Conservation (phyloP, 2,888 invertebrate species). For the Keiferia lycopersicella region DNA sequence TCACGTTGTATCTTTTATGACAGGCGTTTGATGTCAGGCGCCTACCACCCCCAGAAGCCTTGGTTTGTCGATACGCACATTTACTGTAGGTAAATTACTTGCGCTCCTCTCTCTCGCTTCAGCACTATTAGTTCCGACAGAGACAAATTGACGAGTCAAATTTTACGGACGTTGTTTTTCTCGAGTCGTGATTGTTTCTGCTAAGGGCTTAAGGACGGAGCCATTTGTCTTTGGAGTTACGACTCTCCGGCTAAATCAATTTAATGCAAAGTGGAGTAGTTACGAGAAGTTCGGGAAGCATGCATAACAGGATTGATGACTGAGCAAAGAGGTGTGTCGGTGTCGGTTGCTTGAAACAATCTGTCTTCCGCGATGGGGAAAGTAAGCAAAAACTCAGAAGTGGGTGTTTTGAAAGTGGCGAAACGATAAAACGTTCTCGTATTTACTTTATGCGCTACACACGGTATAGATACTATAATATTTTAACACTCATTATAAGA, state of each 20-base stretch:
- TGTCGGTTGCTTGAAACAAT: conserved; percentile 12
- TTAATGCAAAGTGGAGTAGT: conserved; percentile 33
- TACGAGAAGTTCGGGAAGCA: conserved; percentile 14
- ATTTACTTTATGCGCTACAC: no score
- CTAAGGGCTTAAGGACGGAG: conserved; percentile 38
- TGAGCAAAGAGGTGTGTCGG: conserved; percentile 21
- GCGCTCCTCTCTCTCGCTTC: conserved; percentile 40
- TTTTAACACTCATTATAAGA: no score
- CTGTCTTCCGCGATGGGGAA: conserved; percentile 3
- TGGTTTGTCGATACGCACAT: conserved; percentile 25
- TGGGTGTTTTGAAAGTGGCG: conserved; percentile 1
- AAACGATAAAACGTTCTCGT: background rate
- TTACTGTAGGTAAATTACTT: conserved; percentile 30
- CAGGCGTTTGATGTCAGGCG: conserved; percentile 22
- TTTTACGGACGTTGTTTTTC: conserved; percentile 50
- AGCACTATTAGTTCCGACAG: conserved; percentile 47
- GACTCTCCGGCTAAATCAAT: conserved; percentile 41
- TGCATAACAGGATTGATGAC: conserved; percentile 24
- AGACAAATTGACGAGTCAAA: conserved; percentile 55
- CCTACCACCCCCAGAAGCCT: conserved; percentile 22
- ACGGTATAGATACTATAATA: no score
- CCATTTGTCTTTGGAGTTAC: conserved; percentile 46
- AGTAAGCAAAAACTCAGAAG: conserved; percentile 7
- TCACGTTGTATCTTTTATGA: conserved; percentile 26
- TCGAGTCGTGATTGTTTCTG: conserved; percentile 46